Base-by-base conservation (phyloP, 2,113 vertebrate genomes). In the Trinectes maculatus region DNA sequence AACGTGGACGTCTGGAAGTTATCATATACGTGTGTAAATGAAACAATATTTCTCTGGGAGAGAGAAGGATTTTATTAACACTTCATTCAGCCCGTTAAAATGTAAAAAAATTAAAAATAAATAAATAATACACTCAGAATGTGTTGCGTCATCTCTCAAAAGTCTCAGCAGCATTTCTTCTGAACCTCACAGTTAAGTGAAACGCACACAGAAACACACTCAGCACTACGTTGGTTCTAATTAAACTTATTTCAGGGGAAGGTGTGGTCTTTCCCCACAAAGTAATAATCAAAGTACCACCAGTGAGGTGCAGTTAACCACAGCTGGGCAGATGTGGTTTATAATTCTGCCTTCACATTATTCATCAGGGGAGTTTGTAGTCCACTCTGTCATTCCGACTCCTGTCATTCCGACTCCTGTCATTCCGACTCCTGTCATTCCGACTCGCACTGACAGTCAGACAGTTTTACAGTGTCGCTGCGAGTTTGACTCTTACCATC, bases 401-500 rank as follows among this genome's bases (percentile, higher is more conserved):
- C 31, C 31, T 8, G 31, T 33, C 1, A n/a, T n/a, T n/a, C n/a
- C n/a, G n/a, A n/a, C n/a, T n/a, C n/a, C n/a, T n/a, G n/a, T n/a
- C n/a, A n/a, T n/a, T n/a, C n/a, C n/a, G n/a, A n/a, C n/a, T 33
- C 29, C 62, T 69, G 52, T 77, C 68, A 82, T 85, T 79, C 43
- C 40, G 40, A 18, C 42, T 36, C 10, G 64, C 63, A 13, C 54
- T 24, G 15, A 49, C 19, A 65, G 57, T 71, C 44, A 56, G 60
- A 56, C 58, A 25, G n/a, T 48, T 69, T 79, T 43, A 60, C 42
- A 42, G 54, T 46, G 71, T 67, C 9, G 37, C 42, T 46, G 39
- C 42, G 2, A 5, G 33, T 10, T 36, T 46, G 6, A 80, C 76
- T 87, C 95, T 95, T 93, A 99, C 98, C 98, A 1, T 99, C 97